Evolutionary conservation across 2,113 vertebrate species (phyloP).

Genomic region (Meles meles): DNA sequence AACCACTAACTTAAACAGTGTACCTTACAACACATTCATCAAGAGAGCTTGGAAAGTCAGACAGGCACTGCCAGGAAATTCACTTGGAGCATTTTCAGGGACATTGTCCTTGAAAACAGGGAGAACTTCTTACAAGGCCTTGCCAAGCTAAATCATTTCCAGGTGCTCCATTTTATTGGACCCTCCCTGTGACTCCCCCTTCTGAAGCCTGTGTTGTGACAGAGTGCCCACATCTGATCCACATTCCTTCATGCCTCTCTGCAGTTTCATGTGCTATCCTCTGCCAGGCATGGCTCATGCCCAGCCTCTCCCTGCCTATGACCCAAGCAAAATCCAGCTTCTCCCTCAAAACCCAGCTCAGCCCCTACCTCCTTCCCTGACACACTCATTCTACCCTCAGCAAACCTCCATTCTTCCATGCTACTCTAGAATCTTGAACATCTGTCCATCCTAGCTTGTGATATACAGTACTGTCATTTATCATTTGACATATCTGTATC

Average conservation of each 20-base stretch:
- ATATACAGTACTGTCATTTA: background rate
- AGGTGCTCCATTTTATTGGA: background rate
- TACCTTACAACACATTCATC: background rate
- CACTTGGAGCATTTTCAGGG: background rate
- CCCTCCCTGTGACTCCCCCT: background rate
- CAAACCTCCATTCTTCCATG: background rate
- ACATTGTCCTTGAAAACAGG: background rate
- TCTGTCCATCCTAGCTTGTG: background rate
- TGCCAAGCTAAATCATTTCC: background rate
- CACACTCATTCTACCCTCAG: background rate
- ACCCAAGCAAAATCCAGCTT: background rate
- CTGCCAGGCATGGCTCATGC: rapidly evolving
- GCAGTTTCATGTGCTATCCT: background rate
- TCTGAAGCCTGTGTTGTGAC: background rate
- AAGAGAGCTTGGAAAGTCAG: background rate
- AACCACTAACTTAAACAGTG: background rate
- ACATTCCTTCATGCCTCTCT: rapidly evolving
- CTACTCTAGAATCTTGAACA: background rate
- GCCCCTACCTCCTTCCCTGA: background rate
- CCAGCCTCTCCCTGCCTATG: background rate
- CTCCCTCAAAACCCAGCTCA: background rate
- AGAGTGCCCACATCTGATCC: background rate
- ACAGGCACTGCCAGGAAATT: background rate
- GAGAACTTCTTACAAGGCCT: rapidly evolving
- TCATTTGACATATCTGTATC: background rate